Evolutionary conservation across 2,888 invertebrate species (phyloP).

Genomic region (Cryptops parisi): DNA sequence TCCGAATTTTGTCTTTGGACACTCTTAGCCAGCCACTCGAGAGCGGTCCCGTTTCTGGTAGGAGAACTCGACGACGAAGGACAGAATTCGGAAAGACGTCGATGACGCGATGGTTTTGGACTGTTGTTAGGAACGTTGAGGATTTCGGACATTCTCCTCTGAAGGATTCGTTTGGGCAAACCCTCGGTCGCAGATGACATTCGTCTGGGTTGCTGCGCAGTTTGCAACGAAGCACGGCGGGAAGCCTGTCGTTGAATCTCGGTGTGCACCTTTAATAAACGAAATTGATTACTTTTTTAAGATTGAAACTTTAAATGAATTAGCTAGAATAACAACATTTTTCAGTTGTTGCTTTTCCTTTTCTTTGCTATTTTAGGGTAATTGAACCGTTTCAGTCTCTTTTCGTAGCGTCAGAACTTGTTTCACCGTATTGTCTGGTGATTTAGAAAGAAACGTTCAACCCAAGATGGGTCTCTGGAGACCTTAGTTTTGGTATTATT

Average conservation of each 20-base stretch:
- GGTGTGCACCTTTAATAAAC: too few relatives aligned
- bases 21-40: not conserved
- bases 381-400: too few relatives aligned
- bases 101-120: not conserved
- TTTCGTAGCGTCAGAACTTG: too few relatives aligned
- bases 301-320: too few relatives aligned
- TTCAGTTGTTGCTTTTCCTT: too few relatives aligned
- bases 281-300: too few relatives aligned
- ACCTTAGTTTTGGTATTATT: too few relatives aligned
- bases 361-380: too few relatives aligned
- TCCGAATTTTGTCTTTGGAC: not conserved
- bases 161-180: not conserved
- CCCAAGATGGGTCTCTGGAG: too few relatives aligned
- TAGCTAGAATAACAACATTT: too few relatives aligned
- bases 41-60: not conserved
- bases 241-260: not conserved
- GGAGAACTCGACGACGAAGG: not conserved
- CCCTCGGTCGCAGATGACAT: not conserved
- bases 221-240: not conserved
- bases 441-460: too few relatives aligned
- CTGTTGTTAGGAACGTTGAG: not conserved
- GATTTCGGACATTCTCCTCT: not conserved
- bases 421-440: too few relatives aligned
- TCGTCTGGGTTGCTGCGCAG: not conserved
- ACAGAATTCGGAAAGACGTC: not conserved